These are phyloP conservation scores for Hybos culiciformis DNA, from an alignment of 2,888 invertebrate genomes.

Conservation along the genomic window DNA sequence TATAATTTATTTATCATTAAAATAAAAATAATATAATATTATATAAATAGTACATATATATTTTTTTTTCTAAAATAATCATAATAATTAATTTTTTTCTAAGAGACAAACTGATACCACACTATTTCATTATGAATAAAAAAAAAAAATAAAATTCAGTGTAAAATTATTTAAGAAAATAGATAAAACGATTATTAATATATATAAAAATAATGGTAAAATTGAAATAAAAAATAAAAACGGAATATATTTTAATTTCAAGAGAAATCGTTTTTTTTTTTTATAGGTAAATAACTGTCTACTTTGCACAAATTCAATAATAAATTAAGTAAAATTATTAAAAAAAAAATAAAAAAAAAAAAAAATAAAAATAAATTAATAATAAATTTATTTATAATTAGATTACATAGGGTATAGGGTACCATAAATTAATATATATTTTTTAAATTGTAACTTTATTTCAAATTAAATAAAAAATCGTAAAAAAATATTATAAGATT, in stretches of 20 bases:
- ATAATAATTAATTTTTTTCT: background rate
- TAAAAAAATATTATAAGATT: no score
- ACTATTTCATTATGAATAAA: background rate
- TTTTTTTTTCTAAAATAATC: background rate
- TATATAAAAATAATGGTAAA: background rate
- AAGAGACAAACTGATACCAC: background rate
- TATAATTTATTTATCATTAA: background rate
- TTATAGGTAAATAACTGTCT: no score
- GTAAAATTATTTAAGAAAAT: background rate
- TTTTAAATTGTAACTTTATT: no score
- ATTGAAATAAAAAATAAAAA: no score
- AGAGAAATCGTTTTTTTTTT: no score
- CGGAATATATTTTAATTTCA: no score
- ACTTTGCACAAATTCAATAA: conserved; percentile 16
- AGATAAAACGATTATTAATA: background rate
- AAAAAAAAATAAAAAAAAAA: background rate
- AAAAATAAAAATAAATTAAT: background rate
- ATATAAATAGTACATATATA: background rate
- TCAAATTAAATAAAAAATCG: no score
- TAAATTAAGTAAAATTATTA: background rate
- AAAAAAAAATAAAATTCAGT: background rate
- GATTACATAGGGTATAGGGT: no score
- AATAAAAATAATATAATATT: background rate
- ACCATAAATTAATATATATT: no score
- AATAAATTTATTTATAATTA: background rate